phyloP scores from a whole-genome alignment of 2,797 vertebrate species.

The Pyrrhura leucotis region DNA sequence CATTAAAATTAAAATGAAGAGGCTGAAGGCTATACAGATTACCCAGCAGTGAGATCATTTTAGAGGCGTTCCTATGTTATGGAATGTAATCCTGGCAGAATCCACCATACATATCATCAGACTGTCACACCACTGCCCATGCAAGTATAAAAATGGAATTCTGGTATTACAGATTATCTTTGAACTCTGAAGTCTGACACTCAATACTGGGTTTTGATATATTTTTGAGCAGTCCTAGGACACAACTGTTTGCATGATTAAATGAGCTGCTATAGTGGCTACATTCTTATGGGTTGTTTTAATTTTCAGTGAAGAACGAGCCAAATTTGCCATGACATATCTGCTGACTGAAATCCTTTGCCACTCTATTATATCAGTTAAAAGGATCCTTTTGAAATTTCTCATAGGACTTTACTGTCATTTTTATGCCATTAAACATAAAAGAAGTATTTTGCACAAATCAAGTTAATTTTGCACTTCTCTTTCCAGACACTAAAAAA shows the following conservation, averaged over 20 bases:
- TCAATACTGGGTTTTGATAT: background rate
- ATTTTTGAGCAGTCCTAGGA: background rate
- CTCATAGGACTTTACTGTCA: background rate
- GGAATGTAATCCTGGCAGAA: constrained; percentile 28
- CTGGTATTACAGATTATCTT: background rate
- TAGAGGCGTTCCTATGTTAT: background rate
- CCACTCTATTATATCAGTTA: background rate
- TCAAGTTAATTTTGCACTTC: background rate
- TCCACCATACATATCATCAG: background rate
- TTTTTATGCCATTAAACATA: background rate
- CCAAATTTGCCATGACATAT: background rate
- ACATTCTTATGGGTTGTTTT: background rate
- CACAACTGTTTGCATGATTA: background rate
- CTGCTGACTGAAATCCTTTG: background rate
- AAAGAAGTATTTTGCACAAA: background rate
- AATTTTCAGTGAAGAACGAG: background rate
- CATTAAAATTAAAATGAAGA: background rate
- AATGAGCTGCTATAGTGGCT: background rate
- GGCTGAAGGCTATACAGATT: background rate
- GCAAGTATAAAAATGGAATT: background rate
- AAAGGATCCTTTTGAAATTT: background rate
- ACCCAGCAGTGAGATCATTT: background rate
- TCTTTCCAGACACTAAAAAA: background rate
- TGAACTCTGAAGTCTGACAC: background rate
- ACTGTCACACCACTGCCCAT: background rate